A percentile compares a stretch with the other conserved stretches of the same genome.
Conservation (phyloP, 1,140 invertebrate genomes). For the Cydia amplana region DNA sequence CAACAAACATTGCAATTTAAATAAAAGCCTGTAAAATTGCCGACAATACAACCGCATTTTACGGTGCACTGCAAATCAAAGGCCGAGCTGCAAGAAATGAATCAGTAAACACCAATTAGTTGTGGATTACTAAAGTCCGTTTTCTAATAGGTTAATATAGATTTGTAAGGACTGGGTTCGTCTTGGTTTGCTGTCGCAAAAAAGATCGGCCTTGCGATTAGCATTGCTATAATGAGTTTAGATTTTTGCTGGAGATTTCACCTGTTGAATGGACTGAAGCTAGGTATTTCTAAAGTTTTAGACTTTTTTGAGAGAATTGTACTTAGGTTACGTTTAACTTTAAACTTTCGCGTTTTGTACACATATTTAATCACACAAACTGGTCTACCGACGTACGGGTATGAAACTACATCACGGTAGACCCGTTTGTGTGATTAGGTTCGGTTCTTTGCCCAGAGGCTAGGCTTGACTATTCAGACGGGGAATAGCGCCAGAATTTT, state of each 20-base stretch:
- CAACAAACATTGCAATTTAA: too few species aligned
- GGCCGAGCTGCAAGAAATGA: not conserved
- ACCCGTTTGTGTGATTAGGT: too few species aligned
- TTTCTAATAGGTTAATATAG: constrained; percentile 8
- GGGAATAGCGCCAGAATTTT: too few species aligned
- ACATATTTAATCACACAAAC: too few species aligned
- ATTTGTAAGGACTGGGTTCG: not conserved
- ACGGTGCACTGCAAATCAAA: not conserved
- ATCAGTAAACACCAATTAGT: constrained; percentile 22
- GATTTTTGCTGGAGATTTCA: not conserved
- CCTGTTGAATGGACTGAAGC: not conserved
- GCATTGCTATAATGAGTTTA: not conserved
- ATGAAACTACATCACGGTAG: too few species aligned
- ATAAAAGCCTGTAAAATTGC: not conserved
- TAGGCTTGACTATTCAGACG: too few species aligned
- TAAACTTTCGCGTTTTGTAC: too few species aligned
- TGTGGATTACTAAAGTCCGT: not conserved
- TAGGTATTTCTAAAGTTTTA: not conserved
- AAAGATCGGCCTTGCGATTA: not conserved
- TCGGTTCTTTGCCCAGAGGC: too few species aligned
- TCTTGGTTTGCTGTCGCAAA: constrained; percentile 3
- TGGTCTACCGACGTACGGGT: too few species aligned
- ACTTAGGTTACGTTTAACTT: too few species aligned
- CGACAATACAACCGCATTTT: not conserved
- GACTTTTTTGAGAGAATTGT: not conserved